Percentiles rank a stretch among this genome's conserved stretches.
These are phyloP conservation scores for Mirounga angustirostris DNA, from an alignment of 2,113 vertebrate species.

Conservation along the genomic window DNA sequence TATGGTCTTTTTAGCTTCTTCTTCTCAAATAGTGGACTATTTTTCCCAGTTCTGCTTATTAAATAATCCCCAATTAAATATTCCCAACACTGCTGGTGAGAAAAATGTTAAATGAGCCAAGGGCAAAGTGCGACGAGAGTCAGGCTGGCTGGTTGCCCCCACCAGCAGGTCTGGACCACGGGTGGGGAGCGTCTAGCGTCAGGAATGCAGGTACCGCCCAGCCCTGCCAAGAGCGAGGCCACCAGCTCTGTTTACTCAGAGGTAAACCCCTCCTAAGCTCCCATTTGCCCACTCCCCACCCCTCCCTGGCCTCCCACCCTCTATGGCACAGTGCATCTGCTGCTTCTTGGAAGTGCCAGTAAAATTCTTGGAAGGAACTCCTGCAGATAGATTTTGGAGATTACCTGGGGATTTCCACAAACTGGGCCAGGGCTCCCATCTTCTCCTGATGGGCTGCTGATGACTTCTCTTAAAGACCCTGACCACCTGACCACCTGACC, in stretches of 20 bases:
- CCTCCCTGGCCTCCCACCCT: background rate
- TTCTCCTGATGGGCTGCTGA: background rate
- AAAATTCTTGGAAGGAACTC: background rate
- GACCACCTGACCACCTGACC: background rate
- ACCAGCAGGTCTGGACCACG: fast-evolving
- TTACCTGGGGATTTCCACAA: background rate
- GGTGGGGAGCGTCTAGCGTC: background rate
- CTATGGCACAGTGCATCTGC: fast-evolving
- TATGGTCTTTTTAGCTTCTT: background rate
- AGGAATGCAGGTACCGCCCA: background rate
- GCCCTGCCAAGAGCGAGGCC: fast-evolving
- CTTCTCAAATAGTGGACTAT: background rate
- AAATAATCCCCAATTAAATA: background rate
- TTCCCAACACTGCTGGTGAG: background rate
- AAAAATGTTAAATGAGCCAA: background rate
- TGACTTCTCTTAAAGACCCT: background rate
- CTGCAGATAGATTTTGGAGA: background rate
- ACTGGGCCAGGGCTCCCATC: background rate
- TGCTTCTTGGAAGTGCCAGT: background rate
- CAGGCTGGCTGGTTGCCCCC: background rate
- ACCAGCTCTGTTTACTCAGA: no score
- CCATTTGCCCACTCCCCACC: background rate
- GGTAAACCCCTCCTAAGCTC: background rate
- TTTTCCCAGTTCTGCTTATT: background rate
- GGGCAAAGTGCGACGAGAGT: background rate